Evolutionary conservation across 2,888 invertebrate species (phyloP).

Genomic region (Quadroppia sp.): DNA sequence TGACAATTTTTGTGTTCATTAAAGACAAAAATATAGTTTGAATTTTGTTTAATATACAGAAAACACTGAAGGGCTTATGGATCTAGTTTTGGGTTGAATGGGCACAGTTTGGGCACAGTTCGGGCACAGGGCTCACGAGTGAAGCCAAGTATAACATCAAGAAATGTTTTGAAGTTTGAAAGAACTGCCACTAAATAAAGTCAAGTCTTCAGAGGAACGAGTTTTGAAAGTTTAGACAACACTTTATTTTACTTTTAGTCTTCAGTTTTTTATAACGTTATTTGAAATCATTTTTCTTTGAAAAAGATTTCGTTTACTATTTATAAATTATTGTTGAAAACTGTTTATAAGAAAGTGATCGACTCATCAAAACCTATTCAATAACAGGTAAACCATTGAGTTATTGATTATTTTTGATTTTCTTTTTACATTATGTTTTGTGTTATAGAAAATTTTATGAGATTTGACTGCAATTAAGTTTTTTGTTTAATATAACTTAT

Average conservation of each 20-base stretch:
- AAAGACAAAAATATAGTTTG: neutral
- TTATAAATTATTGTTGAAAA: neutral
- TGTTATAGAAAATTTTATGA: too few relatives aligned
- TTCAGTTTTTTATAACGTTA: neutral
- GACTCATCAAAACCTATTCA: neutral
- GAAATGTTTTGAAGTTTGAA: neutral
- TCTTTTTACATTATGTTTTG: too few relatives aligned
- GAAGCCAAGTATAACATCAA: constrained; percentile 22
- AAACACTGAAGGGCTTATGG: neutral
- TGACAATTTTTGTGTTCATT: neutral
- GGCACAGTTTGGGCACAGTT: too few relatives aligned
- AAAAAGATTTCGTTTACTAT: neutral
- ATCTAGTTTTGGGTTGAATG: neutral
- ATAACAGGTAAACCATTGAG: neutral
- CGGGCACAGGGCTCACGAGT: constrained; percentile 15
- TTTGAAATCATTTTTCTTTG: neutral
- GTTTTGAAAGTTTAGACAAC: neutral
- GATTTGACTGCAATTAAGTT: too few relatives aligned
- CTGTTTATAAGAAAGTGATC: neutral
- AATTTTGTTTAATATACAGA: neutral
- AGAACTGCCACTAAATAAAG: constrained; percentile 3
- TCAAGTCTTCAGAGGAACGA: constrained; percentile 12
- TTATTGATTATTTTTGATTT: neutral
- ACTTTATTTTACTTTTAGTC: constrained; percentile 7
- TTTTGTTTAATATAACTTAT: too few relatives aligned